Percentiles rank a stretch among this genome's conserved stretches.
Conservation (phyloP, 2,888 invertebrate genomes). For the Chaitophorus viminalis region DNA sequence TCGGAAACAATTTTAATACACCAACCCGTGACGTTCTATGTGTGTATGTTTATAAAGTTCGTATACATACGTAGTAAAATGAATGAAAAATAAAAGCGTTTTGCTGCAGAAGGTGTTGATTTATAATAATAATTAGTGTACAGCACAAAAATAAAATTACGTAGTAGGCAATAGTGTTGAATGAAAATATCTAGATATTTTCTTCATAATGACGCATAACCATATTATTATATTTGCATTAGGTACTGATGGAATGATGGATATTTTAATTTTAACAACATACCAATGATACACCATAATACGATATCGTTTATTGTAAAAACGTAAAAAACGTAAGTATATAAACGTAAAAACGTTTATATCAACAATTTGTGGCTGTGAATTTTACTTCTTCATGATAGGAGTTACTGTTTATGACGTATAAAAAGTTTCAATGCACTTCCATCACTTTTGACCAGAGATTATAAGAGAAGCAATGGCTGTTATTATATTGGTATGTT, state of each 20-base stretch:
- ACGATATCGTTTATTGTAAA: too few relatives aligned
- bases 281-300: too few relatives aligned
- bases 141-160: too few relatives aligned
- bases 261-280: too few relatives aligned
- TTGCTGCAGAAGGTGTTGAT: not conserved
- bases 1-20: not conserved
- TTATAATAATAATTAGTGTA: not conserved
- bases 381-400: not conserved
- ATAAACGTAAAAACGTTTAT: too few relatives aligned
- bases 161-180: too few relatives aligned
- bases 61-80: not conserved
- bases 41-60: not conserved
- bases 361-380: too few relatives aligned
- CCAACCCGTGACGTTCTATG: not conserved
- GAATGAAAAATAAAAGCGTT: not conserved
- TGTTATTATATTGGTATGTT: not conserved
- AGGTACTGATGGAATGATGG: too few relatives aligned
- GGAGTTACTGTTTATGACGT: conserved; percentile 32
- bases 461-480: not conserved
- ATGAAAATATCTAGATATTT: too few relatives aligned
- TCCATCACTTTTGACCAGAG: conserved; percentile 19
- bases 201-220: too few relatives aligned
- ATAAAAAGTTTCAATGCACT: not conserved
- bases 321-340: too few relatives aligned
- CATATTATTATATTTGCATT: too few relatives aligned